phyloP scores from a whole-genome alignment of 2,797 vertebrate genomes.

The Enteromius unitaeniatus region DNA sequence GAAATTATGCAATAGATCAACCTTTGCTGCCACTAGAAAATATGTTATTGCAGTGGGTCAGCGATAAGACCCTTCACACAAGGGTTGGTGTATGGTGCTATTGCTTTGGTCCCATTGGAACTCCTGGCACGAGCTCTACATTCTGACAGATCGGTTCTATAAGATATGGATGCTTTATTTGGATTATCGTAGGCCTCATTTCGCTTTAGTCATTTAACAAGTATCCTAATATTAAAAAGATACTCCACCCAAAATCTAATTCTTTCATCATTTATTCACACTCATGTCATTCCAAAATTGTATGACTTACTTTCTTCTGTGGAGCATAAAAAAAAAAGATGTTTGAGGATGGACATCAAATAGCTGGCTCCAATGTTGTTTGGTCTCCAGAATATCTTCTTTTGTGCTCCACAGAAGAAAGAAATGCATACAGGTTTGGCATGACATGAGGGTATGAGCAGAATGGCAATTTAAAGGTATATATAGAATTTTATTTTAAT shows the following conservation, averaged over 20 bases:
- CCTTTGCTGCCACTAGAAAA: background rate
- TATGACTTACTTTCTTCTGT: background rate
- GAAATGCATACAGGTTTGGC: background rate
- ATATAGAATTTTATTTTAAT: too few species aligned
- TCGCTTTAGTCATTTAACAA: background rate
- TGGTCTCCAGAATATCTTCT: background rate
- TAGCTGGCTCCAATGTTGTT: background rate
- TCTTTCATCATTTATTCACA: background rate
- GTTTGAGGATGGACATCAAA: background rate
- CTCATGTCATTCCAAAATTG: background rate
- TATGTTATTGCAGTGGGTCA: background rate
- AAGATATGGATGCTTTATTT: constrained; percentile 2
- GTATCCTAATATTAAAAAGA: background rate
- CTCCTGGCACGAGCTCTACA: background rate
- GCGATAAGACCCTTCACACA: background rate
- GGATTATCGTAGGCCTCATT: background rate
- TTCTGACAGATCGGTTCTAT: background rate
- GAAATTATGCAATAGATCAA: constrained; percentile 25
- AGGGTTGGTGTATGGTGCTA: background rate
- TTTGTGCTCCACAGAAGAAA: background rate
- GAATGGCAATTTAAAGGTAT: background rate
- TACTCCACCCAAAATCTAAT: background rate
- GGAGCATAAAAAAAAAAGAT: background rate
- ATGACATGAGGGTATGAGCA: background rate
- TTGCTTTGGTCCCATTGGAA: constrained; percentile 4